Conservation (phyloP, 2,113 vertebrate species). For the Clarias gariepinus region DNA sequence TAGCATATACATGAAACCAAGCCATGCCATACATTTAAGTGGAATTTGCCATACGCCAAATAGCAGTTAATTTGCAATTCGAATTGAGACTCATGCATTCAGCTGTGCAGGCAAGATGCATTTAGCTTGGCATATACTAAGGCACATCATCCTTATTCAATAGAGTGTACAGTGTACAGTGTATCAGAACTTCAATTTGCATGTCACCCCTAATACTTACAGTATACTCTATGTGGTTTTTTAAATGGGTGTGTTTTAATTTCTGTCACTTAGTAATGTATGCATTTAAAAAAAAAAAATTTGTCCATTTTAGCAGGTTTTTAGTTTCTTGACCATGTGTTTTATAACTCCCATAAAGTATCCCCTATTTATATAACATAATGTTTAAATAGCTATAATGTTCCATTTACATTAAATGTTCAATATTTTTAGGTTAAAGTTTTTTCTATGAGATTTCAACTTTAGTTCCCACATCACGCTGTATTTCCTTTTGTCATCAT, state of each 20-base stretch:
- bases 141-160: neutral
- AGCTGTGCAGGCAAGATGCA: neutral
- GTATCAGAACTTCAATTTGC: neutral
- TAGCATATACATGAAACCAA: neutral
- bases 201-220: neutral
- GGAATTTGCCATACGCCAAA: neutral
- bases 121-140: neutral
- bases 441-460: no score
- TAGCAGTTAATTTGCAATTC: constrained; percentile 20
- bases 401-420: neutral
- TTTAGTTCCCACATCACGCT: no score
- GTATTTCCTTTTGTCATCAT: no score
- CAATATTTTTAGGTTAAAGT: neutral
- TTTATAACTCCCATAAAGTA: no score
- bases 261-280: neutral
- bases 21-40: neutral
- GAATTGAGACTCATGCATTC: neutral
- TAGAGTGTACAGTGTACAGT: neutral
- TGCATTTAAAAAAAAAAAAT: no score
- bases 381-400: neutral
- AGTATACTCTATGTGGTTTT: neutral
- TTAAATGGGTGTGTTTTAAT: neutral
- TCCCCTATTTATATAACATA: neutral
- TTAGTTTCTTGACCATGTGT: neutral
- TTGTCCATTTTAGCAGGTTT: neutral